Base-by-base conservation (phyloP, 2,797 vertebrate species). In the Lepilemur septentrionalis region DNA sequence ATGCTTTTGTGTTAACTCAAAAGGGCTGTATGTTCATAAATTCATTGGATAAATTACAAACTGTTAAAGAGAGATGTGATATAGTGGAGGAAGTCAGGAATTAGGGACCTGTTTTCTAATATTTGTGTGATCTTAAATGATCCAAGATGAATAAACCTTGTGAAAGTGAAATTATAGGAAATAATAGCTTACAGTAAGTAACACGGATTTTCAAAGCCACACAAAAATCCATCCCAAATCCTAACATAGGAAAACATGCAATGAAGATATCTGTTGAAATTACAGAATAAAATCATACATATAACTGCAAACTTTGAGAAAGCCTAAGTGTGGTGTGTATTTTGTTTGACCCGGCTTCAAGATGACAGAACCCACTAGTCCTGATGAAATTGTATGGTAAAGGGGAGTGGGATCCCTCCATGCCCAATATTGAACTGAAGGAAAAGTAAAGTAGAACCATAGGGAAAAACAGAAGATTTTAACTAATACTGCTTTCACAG, bases 1-100 rank as follows among this genome's bases (percentile, higher is more conserved):
- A 46, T 55, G 5, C 48, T 82, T 96, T 86, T 82, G 9, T 76
- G 20, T 83, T 93, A 88, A 48, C 4, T 80, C 43, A 69, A 63
- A 76, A 72, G 7, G 13, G 25, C 9, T 75, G 14, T 5, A 41
- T 22, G 7, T 91, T 79, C 48, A 88, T 35, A 76, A 70, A 46
- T 48, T 84, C 13, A 79, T 80, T 86, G 43, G 10, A 48, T 67
- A 76, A 85, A 69, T 85, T 81, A 76, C 38, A 87, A 5, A 41
- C 9, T 79, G 6, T 67, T 59, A 73, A 83, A 89, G 20, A 65
- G 3, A 83, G 59, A 38, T 61, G 9, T 80, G 5, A 30, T 80
- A 75, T 15, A 32, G 6, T 72, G 8, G 11, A 2, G 13, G 15
- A 84, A 65, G 59, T 2, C 46, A 81, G 38, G 17, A 41, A 94